Evolutionary conservation across 37 sponge, comb jelly and placozoan species (phyloP).

Genomic region (Theonella swinhoei): DNA sequence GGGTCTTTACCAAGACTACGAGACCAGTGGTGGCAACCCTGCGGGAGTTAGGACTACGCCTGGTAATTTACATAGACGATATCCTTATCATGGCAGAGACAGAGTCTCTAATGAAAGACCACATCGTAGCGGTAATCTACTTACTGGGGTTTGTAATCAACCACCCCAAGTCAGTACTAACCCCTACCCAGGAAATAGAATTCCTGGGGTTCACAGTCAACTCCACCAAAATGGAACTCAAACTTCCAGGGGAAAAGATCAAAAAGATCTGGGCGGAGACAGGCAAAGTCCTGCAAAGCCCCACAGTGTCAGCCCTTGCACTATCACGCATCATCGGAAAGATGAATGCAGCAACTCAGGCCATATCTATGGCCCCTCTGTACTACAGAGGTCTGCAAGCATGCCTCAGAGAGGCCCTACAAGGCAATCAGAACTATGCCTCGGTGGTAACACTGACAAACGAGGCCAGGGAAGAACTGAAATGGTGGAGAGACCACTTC

Average conservation of each 20-base stretch:
- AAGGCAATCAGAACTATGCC: conserved; percentile 4
- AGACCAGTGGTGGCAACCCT: conserved; percentile 37
- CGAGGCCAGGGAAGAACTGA: conserved; percentile 32
- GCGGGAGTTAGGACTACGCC: conserved; percentile 16
- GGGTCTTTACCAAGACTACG: too few species aligned
- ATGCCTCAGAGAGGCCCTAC: conserved; percentile 9
- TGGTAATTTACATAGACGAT: conserved; percentile 51
- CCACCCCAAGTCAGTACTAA: conserved; percentile 9
- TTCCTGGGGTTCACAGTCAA: conserved; percentile 56
- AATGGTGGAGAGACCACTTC: conserved; percentile 32
- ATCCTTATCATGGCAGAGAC: conserved; percentile 49
- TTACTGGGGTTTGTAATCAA: conserved; percentile 57
- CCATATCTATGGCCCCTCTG: conserved; percentile 35
- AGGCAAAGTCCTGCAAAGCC: background rate
- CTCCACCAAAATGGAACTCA: conserved; percentile 34
- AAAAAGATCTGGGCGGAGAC: conserved; percentile 8
- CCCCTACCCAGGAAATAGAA: conserved; percentile 37
- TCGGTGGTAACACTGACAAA: conserved; percentile 1
- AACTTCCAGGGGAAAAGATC: conserved; percentile 39
- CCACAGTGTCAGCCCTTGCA: background rate
- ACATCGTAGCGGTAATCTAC: background rate
- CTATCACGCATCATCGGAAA: conserved; percentile 43
- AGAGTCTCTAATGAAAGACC: conserved; percentile 5
- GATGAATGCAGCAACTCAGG: conserved; percentile 27
- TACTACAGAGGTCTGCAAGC: conserved; percentile 30